Base-by-base conservation (phyloP, 2,888 invertebrate genomes). In the Molanna angustata region DNA sequence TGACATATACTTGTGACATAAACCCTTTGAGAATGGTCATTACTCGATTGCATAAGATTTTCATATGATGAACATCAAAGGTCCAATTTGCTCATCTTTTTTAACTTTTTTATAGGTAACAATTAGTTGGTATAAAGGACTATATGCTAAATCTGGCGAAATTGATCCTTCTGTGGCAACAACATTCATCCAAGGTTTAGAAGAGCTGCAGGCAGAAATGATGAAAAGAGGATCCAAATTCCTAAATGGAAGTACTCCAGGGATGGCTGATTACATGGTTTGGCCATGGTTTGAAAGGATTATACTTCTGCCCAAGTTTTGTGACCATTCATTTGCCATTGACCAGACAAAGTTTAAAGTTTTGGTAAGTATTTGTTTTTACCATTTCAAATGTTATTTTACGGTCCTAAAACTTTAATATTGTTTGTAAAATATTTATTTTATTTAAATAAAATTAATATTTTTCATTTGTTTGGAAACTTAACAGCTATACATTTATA, bases 221-320 rank as follows among this genome's bases (percentile, higher is more conserved):
- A 67, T 66, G 19, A 70, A 70, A 16, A 79, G 90, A 43, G 80
- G 78, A 17, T 82, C 82, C 1, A 75, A 75, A 44, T 91, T 79
- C 67, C 82, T 88, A 61, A 76, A 83, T 54, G 88, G 89, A 13
- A 39, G 21, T 1, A 78, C 80, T 51, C 88, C 90, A 1, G 90
- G 90, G 40, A 82, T 88, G 78, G 71, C 90, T 46, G 91, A 92
- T 67, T 86, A 85, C 61, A 88, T 90, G 78, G 83, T 91, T 60
- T 91, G 90, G 90, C 91, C 91, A 1, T 91, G 90, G 86, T 80
- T 88, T 63, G 91, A 91, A 67, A 65, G 77, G 9, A 73, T 77
- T 52, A 70, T 72, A 58, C 68, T 75, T 3, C 62, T 88, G 35
- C 71, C 89, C 0, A 74, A 77, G 63, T 66, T 83, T 17, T 82